Conservation (phyloP, 2,113 vertebrate genomes). For the Anolis sagrei region DNA sequence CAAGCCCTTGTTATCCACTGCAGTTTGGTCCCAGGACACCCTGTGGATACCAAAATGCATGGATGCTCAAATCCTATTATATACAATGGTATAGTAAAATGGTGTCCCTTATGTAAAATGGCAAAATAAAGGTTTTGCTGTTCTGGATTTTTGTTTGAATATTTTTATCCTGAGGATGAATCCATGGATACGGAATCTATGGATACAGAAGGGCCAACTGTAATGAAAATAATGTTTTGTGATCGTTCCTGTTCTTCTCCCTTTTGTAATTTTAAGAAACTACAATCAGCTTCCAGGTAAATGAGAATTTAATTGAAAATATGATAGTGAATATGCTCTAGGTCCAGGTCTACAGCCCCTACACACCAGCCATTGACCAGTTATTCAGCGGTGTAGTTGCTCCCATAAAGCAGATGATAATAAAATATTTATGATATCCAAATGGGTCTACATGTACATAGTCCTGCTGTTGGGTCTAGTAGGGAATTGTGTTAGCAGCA, state of each 20-base stretch:
- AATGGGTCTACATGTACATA: not conserved
- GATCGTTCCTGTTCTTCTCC: not conserved
- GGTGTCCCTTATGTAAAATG: no score
- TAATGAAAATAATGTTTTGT: not conserved
- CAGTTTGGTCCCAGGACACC: no score
- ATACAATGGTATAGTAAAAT: no score
- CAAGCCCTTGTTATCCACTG: no score
- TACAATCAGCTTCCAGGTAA: slow-evolving; percentile 52
- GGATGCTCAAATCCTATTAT: no score
- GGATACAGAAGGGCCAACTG: no score
- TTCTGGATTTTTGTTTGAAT: no score
- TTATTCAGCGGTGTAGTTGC: not conserved
- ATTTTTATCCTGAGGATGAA: no score
- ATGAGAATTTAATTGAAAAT: slow-evolving; percentile 21
- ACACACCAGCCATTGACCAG: not conserved
- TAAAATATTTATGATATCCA: not conserved
- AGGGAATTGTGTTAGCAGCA: not conserved
- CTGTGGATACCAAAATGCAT: no score
- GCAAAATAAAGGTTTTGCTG: no score
- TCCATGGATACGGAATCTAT: no score
- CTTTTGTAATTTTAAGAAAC: slow-evolving; percentile 38
- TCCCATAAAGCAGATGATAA: not conserved
- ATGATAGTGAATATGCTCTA: not conserved
- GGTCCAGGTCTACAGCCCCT: not conserved
- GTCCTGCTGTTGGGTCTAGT: not conserved